Percentiles rank a stretch among this genome's conserved stretches.
Conservation (phyloP, 2,113 vertebrate species). For the Colaptes auratus region DNA sequence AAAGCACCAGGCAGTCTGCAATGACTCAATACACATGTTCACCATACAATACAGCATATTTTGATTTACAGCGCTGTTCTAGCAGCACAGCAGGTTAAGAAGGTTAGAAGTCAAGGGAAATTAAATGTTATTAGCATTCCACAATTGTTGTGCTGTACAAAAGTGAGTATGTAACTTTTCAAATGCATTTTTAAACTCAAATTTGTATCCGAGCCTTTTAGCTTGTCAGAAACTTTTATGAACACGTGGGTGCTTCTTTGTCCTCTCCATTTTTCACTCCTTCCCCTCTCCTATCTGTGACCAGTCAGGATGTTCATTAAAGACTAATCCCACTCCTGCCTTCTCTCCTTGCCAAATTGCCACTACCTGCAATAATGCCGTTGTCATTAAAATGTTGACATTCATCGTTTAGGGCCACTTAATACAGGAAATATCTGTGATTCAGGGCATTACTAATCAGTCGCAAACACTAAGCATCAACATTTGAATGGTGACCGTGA, state of each 20-base stretch:
- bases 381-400: slow-evolving; percentile 62
- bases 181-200: slow-evolving; percentile 70
- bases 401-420: slow-evolving; percentile 55
- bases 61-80: slow-evolving; percentile 70
- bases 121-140: slow-evolving; percentile 79
- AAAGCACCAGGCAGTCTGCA: slow-evolving; percentile 72
- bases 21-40: slow-evolving; percentile 71
- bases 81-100: slow-evolving; percentile 72
- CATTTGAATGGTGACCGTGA: slow-evolving; percentile 3
- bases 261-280: slow-evolving; percentile 17
- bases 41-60: slow-evolving; percentile 61
- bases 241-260: neutral
- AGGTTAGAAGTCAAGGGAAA: slow-evolving; percentile 80
- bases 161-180: slow-evolving; percentile 68
- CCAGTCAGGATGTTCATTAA: slow-evolving; percentile 45
- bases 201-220: slow-evolving; percentile 60
- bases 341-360: slow-evolving; percentile 18
- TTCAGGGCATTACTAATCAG: slow-evolving; percentile 58
- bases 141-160: slow-evolving; percentile 61
- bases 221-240: slow-evolving; percentile 51
- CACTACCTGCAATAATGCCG: neutral
- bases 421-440: slow-evolving; percentile 54
- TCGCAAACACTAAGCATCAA: slow-evolving; percentile 41
- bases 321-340: slow-evolving; percentile 19
- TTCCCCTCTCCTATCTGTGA: slow-evolving; percentile 21